Evolutionary conservation across 2,797 vertebrate species (phyloP).

Genomic region (Telmatherina bonti): DNA sequence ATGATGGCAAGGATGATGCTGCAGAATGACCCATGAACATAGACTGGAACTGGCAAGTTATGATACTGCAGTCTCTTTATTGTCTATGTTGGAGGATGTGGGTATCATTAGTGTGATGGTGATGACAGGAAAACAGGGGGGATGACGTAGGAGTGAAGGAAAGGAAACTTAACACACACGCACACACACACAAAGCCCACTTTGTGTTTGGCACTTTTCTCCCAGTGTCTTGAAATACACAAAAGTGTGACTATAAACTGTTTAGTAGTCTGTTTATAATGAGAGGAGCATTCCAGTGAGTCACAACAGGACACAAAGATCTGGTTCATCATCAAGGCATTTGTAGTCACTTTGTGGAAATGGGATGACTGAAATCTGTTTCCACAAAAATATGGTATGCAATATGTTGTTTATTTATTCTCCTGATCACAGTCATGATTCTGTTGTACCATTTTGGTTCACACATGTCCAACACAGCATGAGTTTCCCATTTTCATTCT

Average conservation of each 20-base stretch:
- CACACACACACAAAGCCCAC: conserved; percentile 19
- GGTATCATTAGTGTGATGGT: conserved; percentile 37
- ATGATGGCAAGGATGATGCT: conserved; percentile 55
- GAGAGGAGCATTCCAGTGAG: conserved; percentile 21
- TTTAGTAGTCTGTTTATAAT: conserved; percentile 2
- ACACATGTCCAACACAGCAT: conserved; percentile 54
- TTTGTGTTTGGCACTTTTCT: conserved; percentile 18
- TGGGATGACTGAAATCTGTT: conserved; percentile 44
- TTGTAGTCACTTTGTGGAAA: conserved; percentile 45
- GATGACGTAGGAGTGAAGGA: conserved; percentile 30
- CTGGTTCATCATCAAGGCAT: conserved; percentile 6
- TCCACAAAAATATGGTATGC: conserved; percentile 42
- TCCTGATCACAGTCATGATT: conserved; percentile 21
- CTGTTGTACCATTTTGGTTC: conserved; percentile 22
- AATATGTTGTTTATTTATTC: conserved; percentile 20
- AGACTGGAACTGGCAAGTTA: conserved; percentile 50
- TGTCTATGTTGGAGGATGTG: conserved; percentile 57
- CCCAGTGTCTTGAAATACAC: conserved; percentile 41
- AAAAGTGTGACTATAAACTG: conserved; percentile 19
- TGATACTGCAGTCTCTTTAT: conserved; percentile 54
- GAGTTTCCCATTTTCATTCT: conserved; percentile 37
- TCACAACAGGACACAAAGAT: conserved; percentile 21
- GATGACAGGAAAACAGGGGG: conserved; percentile 52
- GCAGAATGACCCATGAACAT: conserved; percentile 46
- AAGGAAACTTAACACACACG: conserved; percentile 57